phyloP scores from a whole-genome alignment of 2,888 invertebrate genomes.

The Apamea monoglypha region DNA sequence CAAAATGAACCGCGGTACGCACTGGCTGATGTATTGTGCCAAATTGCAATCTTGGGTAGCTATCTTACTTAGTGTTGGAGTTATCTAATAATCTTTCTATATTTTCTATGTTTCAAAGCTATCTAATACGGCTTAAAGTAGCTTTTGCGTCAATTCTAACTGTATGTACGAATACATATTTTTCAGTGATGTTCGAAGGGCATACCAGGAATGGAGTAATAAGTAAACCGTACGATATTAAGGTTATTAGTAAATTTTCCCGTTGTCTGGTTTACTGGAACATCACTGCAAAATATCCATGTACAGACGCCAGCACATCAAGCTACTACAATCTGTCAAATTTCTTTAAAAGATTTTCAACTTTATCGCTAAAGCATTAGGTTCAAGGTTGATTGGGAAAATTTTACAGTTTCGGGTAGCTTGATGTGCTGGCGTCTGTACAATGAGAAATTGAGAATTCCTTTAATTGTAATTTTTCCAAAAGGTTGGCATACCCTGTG shows the following conservation, averaged over 20 bases:
- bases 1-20: constrained; percentile 61
- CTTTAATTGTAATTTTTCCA: neutral
- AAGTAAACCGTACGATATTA: neutral
- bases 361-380: too few relatives aligned
- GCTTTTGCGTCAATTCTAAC: neutral
- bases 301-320: too few relatives aligned
- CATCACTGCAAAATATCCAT: neutral
- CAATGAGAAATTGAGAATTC: too few relatives aligned
- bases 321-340: too few relatives aligned
- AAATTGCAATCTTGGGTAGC: constrained; percentile 53
- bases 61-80: constrained; percentile 31
- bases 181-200: neutral
- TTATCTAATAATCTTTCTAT: constrained; percentile 27
- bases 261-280: neutral
- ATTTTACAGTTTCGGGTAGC: too few relatives aligned
- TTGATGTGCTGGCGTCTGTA: too few relatives aligned
- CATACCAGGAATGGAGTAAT: neutral
- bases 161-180: neutral
- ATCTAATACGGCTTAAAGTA: neutral
- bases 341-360: too few relatives aligned
- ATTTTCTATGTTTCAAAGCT: neutral
- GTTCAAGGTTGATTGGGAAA: too few relatives aligned
- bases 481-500: neutral
- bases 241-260: neutral
- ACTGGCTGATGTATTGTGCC: constrained; percentile 58